phyloP scores from a whole-genome alignment of 2,113 vertebrate genomes.

The Pseudois nayaur region DNA sequence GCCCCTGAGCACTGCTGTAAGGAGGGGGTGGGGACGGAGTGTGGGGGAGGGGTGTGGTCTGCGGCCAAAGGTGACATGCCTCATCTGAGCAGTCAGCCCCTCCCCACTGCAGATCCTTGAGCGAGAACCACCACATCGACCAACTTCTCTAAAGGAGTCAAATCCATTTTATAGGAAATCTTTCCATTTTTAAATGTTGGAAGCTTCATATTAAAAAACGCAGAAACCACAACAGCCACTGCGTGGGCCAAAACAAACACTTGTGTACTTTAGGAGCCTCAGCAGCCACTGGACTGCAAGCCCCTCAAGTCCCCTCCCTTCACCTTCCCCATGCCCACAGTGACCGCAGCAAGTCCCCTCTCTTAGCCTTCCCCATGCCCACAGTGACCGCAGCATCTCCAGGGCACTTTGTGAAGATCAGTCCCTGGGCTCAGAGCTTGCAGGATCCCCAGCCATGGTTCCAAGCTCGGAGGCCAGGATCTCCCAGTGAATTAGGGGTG shows the following conservation, averaged over 20 bases:
- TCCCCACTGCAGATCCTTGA: fast-evolving
- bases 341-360: neutral
- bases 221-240: neutral
- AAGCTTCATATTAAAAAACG: neutral
- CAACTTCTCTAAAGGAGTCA: neutral
- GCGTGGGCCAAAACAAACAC: neutral
- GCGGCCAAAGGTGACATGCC: fast-evolving
- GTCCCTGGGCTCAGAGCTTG: neutral
- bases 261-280: fast-evolving
- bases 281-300: fast-evolving
- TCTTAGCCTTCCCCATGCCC: fast-evolving
- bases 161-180: neutral
- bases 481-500: fast-evolving
- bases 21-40: fast-evolving
- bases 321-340: fast-evolving
- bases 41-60: neutral
- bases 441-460: too few species aligned
- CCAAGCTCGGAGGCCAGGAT: neutral
- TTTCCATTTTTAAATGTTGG: neutral
- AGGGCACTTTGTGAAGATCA: neutral
- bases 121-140: fast-evolving
- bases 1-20: neutral
- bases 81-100: neutral
- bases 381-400: neutral
- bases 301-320: neutral